Evolutionary conservation across 2,888 invertebrate species (phyloP).

Genomic region (Thecocarcelia acutangulata): DNA sequence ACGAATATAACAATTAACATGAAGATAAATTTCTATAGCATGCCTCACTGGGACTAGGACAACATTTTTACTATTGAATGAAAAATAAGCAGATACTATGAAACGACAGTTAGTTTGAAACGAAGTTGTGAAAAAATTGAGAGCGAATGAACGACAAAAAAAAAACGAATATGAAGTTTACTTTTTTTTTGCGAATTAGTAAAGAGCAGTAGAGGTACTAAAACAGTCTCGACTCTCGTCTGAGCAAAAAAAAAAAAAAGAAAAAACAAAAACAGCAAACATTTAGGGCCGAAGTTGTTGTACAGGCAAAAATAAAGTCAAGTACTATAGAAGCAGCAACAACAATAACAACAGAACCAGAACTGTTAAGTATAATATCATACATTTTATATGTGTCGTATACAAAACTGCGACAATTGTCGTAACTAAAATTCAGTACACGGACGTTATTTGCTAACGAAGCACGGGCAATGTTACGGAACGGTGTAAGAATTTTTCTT

Average conservation of each 20-base stretch:
- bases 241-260: constrained; percentile 18
- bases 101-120: not conserved
- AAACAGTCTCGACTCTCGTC: constrained; percentile 50
- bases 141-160: not conserved
- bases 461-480: constrained; percentile 70
- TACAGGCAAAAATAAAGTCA: constrained; percentile 34
- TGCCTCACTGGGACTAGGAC: constrained; percentile 75
- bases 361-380: constrained; percentile 15
- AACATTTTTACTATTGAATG: constrained; percentile 77
- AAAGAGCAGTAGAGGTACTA: constrained; percentile 42
- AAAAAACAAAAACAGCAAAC: not conserved
- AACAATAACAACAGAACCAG: constrained; percentile 55
- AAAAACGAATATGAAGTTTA: constrained; percentile 3
- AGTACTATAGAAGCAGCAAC: constrained; percentile 73
- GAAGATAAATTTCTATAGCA: not conserved
- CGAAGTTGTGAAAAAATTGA: constrained; percentile 28
- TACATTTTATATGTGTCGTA: constrained; percentile 74
- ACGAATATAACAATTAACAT: not conserved
- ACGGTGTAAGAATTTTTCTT: constrained; percentile 38
- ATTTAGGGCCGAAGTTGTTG: constrained; percentile 52
- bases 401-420: constrained; percentile 79
- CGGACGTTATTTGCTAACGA: constrained; percentile 78
- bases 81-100: constrained; percentile 28
- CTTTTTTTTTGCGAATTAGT: not conserved
- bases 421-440: constrained; percentile 77